Evolutionary conservation across 2,797 vertebrate species (phyloP), one percentile per base, ranked within the genome.

Genomic region (Periparus ater): DNA sequence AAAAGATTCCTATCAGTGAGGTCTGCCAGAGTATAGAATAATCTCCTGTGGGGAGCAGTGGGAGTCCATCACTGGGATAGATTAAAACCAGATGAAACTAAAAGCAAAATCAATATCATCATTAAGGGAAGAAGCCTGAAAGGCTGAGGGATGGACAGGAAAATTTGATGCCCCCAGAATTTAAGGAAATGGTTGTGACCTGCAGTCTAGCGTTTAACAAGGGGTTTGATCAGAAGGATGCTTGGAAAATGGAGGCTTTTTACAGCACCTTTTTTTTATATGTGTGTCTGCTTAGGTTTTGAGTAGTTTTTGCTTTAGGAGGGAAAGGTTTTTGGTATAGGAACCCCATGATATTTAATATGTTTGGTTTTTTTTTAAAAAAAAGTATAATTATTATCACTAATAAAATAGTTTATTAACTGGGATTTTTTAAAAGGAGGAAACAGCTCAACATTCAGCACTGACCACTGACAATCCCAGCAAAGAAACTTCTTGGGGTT

Each of bases 61-160:
- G 89, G 96, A 94, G 95, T 93, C 95, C 92, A 83, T 94, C 91
- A 50, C 87, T 88, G 82, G 93, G 85, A 62, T 29, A 62, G 90
- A 93, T 85, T 91, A 88, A 95, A 96, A 91, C 92, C 30, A 88
- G 91, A 91, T 93, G 85, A 92, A 96, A 92, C 93, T 91, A 96
- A 96, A 93, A 93, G 89, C 89, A 96, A 97, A 96, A 96, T 97
- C 95, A 95, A 92, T 96, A 95, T 96, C 85, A 94, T 93, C 91
- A 86, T 96, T 94, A 96, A 88, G 51, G 62, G 95, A 93, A 89
- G 82, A 62, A 94, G 70, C 40, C 87, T 92, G 82, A 93, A 91
- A 89, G 62, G 48, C 70, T 89, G 92, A 94, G 76, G 82, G 82
- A 95, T 93, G 92, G 85, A 89, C 87, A 88, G 66, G 76, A 96